phyloP scores from a whole-genome alignment of 2,113 vertebrate genomes.

The Psephotus haematonotus region DNA sequence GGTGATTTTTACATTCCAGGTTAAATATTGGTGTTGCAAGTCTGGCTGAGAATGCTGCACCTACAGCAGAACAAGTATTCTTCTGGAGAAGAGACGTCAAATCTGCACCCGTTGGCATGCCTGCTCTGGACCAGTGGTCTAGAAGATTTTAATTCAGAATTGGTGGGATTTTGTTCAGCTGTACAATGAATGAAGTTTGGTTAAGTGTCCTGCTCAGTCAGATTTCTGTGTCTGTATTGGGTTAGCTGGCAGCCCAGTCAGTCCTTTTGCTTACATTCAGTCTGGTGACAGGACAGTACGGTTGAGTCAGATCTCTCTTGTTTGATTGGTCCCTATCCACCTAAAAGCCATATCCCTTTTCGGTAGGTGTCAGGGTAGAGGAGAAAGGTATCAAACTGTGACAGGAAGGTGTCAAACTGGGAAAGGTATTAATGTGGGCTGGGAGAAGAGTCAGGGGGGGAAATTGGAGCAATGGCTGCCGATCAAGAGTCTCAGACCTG shows the following conservation, averaged over 20 bases:
- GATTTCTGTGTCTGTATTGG: not conserved
- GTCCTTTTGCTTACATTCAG: not conserved
- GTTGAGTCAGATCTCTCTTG: rapidly evolving
- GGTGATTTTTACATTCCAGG: not conserved
- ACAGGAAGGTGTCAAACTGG: not conserved
- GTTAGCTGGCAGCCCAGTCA: not conserved
- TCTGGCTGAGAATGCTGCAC: not conserved
- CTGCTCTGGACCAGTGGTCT: not conserved
- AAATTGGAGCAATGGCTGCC: not conserved
- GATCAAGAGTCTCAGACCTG: not conserved
- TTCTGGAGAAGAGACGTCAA: not conserved
- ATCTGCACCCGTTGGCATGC: not conserved
- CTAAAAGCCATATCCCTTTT: not conserved
- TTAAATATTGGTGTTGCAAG: not conserved
- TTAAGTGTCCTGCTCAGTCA: not conserved
- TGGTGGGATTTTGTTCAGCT: not conserved
- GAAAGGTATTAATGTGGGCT: not conserved
- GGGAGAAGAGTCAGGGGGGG: not conserved
- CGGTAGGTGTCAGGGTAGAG: not conserved
- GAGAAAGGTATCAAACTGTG: not conserved
- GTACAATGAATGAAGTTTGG: not conserved
- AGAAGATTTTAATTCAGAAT: not conserved
- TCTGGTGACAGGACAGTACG: not conserved
- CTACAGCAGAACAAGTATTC: not conserved
- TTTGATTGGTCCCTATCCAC: not conserved